A percentile compares a stretch with the other conserved stretches of the same genome.
Evolutionary conservation across 2,888 invertebrate genomes (phyloP).

Genomic region (Parelbella ahira): DNA sequence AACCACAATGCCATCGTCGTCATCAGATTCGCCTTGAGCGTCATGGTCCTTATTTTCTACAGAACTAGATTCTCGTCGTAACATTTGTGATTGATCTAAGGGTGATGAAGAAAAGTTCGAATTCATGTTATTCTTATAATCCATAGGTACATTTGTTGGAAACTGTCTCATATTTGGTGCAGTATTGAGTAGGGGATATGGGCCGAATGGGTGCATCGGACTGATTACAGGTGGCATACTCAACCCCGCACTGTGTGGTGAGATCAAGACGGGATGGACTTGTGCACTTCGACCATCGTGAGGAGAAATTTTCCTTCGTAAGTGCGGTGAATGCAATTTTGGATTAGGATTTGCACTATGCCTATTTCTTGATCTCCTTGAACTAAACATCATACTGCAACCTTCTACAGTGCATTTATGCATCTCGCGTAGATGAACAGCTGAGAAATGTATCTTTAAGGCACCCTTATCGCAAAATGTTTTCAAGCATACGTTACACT

Average conservation of each 20-base stretch:
- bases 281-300: slow-evolving; percentile 95
- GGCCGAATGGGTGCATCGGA: slow-evolving; percentile 87
- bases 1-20: slow-evolving; percentile 88
- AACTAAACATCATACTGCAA: slow-evolving; percentile 99
- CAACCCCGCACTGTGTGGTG: slow-evolving; percentile 84
- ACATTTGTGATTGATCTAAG: slow-evolving; percentile 55
- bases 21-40: slow-evolving; percentile 84
- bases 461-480: slow-evolving; percentile 99
- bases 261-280: slow-evolving; percentile 89
- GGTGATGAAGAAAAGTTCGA: slow-evolving; percentile 55
- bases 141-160: slow-evolving; percentile 67
- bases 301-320: slow-evolving; percentile 95
- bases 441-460: slow-evolving; percentile 98
- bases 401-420: slow-evolving; percentile 99
- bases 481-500: slow-evolving; percentile 98
- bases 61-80: slow-evolving; percentile 60
- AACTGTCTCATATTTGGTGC: slow-evolving; percentile 83
- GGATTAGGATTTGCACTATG: slow-evolving; percentile 99
- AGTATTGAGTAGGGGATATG: slow-evolving; percentile 88
- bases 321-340: slow-evolving; percentile 96
- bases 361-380: slow-evolving; percentile 95
- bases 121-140: slow-evolving; percentile 71
- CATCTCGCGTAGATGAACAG: slow-evolving; percentile 99
- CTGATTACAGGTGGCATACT: slow-evolving; percentile 84
- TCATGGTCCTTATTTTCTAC: slow-evolving; percentile 79